Evolutionary conservation across 1,140 invertebrate genomes (phyloP).

Genomic region (Pteromalus puparum): DNA sequence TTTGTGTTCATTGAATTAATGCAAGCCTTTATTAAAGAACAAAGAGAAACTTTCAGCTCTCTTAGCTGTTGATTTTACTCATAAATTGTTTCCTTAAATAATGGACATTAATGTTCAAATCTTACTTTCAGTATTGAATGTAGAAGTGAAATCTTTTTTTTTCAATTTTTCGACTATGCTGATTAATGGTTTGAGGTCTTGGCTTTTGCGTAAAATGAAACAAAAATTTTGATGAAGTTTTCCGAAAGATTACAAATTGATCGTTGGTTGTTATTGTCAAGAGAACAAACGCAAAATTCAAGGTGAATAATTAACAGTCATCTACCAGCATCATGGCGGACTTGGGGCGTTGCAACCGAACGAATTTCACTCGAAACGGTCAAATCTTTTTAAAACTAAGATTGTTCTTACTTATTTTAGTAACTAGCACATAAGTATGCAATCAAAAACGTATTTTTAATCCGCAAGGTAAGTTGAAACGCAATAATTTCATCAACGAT

Average conservation of each 20-base stretch:
- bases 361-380: neutral
- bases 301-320: constrained; percentile 5
- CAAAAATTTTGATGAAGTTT: constrained; percentile 42
- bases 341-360: neutral
- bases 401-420: neutral
- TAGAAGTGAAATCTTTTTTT: too few relatives aligned
- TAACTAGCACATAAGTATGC: neutral
- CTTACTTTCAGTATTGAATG: too few relatives aligned
- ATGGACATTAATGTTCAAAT: too few relatives aligned
- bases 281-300: constrained; percentile 17
- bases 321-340: neutral
- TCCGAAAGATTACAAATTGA: constrained; percentile 35
- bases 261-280: constrained; percentile 17
- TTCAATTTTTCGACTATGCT: neutral
- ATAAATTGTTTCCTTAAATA: too few relatives aligned
- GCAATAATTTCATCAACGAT: neutral
- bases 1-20: too few relatives aligned
- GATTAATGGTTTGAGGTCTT: constrained; percentile 17
- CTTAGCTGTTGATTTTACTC: too few relatives aligned
- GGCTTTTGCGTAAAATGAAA: constrained; percentile 30
- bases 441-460: neutral
- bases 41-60: too few relatives aligned
- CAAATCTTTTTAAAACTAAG: neutral
- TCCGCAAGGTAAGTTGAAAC: neutral
- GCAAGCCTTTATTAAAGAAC: too few relatives aligned